Evolutionary conservation across 1,140 invertebrate species (phyloP).

Genomic region (Platyura marginata): DNA sequence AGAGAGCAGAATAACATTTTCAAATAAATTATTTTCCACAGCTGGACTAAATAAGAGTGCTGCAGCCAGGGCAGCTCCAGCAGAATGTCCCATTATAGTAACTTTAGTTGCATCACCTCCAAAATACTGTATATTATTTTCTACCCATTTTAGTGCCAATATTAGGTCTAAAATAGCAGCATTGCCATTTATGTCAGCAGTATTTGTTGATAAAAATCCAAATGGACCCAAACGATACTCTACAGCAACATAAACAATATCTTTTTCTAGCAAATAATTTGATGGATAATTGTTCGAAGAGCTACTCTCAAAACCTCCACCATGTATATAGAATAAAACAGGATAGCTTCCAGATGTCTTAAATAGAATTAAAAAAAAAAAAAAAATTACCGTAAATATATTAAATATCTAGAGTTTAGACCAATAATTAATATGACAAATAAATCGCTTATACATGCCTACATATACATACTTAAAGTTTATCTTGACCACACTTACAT

Average conservation of each 20-base stretch:
- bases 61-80: background rate
- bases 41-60: background rate
- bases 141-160: conserved; percentile 38
- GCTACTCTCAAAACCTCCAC: conserved; percentile 21
- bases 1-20: conserved; percentile 18
- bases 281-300: conserved; percentile 42
- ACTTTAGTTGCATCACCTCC: conserved; percentile 42
- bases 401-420: too few relatives aligned
- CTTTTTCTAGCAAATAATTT: conserved; percentile 51
- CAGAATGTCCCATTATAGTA: conserved; percentile 39
- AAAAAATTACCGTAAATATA: too few relatives aligned
- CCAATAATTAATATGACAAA: too few relatives aligned
- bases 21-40: conserved; percentile 7
- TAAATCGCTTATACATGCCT: too few relatives aligned
- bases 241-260: conserved; percentile 55
- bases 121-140: conserved; percentile 41
- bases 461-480: background rate
- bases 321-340: conserved; percentile 22
- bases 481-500: conserved; percentile 9
- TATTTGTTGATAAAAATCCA: conserved; percentile 32
- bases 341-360: conserved; percentile 8
- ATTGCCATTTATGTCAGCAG: conserved; percentile 41
- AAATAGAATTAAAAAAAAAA: too few relatives aligned
- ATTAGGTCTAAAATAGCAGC: conserved; percentile 44
- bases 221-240: conserved; percentile 55